Evolutionary conservation across 1,140 invertebrate genomes (phyloP).

Genomic region (Conopomorpha cramerella): DNA sequence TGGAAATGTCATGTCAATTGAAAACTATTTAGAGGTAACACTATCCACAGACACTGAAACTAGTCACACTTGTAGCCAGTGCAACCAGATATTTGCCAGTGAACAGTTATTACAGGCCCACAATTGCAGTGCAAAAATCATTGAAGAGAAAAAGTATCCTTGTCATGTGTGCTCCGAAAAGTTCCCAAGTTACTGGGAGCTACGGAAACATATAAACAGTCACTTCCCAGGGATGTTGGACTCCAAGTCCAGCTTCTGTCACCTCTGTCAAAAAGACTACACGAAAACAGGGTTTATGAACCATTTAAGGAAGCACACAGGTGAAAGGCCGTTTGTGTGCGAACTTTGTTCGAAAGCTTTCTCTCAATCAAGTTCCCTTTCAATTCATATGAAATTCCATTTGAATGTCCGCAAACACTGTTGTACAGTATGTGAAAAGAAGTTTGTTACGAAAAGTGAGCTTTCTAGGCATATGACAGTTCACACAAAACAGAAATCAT

Average conservation of each 20-base stretch:
- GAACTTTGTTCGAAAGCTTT: conserved; percentile 66
- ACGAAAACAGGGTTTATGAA: conserved; percentile 61
- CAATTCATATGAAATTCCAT: conserved; percentile 68
- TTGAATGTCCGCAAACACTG: conserved; percentile 62
- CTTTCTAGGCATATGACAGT: conserved; percentile 64
- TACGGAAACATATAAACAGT: conserved; percentile 54
- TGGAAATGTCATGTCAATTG: conserved; percentile 55
- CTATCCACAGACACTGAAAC: conserved; percentile 55
- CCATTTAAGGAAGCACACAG: conserved; percentile 87
- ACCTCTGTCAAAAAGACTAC: conserved; percentile 58
- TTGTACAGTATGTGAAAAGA: conserved; percentile 63
- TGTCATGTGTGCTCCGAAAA: conserved; percentile 58
- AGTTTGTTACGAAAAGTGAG: conserved; percentile 66
- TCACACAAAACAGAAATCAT: conserved; percentile 65
- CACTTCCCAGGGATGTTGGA: conserved; percentile 59
- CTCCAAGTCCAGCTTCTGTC: conserved; percentile 58
- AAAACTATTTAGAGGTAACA: conserved; percentile 59
- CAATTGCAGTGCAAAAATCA: conserved; percentile 42
- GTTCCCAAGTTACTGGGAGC: conserved; percentile 55
- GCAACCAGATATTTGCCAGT: conserved; percentile 53
- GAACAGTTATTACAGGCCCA: conserved; percentile 40
- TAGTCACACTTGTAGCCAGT: conserved; percentile 50
- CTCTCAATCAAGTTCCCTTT: conserved; percentile 63
- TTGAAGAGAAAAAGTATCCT: conserved; percentile 50
- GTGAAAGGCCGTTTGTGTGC: conserved; percentile 76